Percentiles rank a stretch among this genome's conserved stretches.
Evolutionary conservation across 2,113 vertebrate genomes (phyloP).

Genomic region (Arizona elegans): DNA sequence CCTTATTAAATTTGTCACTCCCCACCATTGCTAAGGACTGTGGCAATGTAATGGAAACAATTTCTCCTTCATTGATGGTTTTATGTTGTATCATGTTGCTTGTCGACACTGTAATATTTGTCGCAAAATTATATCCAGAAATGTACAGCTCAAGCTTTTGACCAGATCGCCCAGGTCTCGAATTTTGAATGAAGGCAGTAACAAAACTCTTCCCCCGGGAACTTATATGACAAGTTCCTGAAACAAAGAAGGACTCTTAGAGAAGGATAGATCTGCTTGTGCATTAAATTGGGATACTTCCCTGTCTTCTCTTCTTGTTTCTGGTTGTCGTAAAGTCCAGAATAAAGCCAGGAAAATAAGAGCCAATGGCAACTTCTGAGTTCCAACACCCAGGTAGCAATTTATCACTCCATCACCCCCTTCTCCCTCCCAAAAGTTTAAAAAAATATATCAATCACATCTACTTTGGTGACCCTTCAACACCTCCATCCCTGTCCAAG

Average conservation of each 20-base stretch:
- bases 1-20: neutral
- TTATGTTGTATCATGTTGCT: neutral
- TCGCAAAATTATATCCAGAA: neutral
- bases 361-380: too few species aligned
- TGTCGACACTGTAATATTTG: neutral
- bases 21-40: neutral
- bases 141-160: neutral
- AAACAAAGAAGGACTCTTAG: neutral
- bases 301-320: too few species aligned
- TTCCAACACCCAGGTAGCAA: too few species aligned
- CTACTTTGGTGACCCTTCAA: neutral
- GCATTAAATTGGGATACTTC: neutral
- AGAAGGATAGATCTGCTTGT: neutral
- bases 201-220: neutral
- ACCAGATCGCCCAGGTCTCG: accelerated
- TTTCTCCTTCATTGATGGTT: neutral
- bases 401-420: neutral
- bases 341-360: too few species aligned
- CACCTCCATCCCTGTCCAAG: neutral
- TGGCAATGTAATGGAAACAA: neutral
- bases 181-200: neutral
- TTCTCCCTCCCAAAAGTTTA: too few species aligned
- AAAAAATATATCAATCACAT: neutral
- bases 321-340: too few species aligned
- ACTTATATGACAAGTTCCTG: neutral